Evolutionary conservation across 2,113 vertebrate species (phyloP), one percentile per base, ranked within the genome.

Genomic region (Myotis brandtii): DNA sequence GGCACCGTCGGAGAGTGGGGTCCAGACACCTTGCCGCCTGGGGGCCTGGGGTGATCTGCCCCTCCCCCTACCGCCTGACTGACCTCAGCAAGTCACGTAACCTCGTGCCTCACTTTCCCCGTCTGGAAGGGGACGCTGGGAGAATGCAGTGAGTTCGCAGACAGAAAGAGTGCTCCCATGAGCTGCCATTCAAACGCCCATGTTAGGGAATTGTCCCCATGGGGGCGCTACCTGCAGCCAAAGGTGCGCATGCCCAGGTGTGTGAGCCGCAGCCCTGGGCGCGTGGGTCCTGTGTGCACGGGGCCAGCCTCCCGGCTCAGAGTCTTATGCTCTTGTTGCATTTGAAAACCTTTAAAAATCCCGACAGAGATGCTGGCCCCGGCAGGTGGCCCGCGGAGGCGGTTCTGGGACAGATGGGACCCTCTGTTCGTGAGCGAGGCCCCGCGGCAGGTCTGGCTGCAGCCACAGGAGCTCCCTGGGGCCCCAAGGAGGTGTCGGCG

Each of bases 101-200:
- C 27, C 20, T 43, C 0, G 1, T 7, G 66, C 37, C 88, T 91
- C 83, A 9, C 69, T 34, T 8, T 73, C 52, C 56, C 79, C 25
- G 0, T 37, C 62, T 64, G 70, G 4, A 43, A 25, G 32, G 76
- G 43, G 14, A 2, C 83, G 14, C 20, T 2, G 6, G 66, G 76
- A 82, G 52, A 25, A 54, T 0, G 1, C 25, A 11, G 56, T 0
- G 30, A 13, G 46, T 11, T 27, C 18, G 9, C 9, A 2, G 9
- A 20, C 0, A 1, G 1, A 3, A 6, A 32, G 10, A 2, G 23
- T 3, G 21, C 20, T 9, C 32, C 13, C 8, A 0, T 6, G 13
- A 67, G 52, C 46, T 25, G 43, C 34, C 40, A 5, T 0, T 5
- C 2, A 30, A 23, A 32, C 0, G 6, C 8, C 43, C 16, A 4